phyloP scores from a whole-genome alignment of 2,113 vertebrate genomes.

The Dicentrarchus labrax region DNA sequence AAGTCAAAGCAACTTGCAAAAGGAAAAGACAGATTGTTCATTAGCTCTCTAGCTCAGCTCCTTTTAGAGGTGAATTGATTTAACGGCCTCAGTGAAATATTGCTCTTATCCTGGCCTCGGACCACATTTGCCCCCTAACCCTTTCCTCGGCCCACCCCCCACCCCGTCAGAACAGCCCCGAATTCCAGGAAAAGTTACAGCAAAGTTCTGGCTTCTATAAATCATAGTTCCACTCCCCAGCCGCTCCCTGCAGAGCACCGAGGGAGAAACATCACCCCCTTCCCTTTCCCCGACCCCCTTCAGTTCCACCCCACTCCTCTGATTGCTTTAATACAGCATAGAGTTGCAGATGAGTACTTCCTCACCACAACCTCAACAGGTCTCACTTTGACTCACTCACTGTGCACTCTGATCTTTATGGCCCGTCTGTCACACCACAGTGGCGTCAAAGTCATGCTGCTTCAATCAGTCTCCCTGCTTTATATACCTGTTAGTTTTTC shows the following conservation, averaged over 20 bases:
- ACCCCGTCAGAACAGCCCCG: slow-evolving; percentile 35
- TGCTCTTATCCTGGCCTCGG: slow-evolving; percentile 60
- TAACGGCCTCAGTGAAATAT: slow-evolving; percentile 76
- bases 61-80: slow-evolving; percentile 72
- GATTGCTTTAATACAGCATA: slow-evolving; percentile 31
- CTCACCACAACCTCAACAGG: slow-evolving; percentile 56
- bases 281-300: slow-evolving; percentile 50
- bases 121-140: slow-evolving; percentile 65
- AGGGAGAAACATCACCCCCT: slow-evolving; percentile 70
- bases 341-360: slow-evolving; percentile 66
- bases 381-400: slow-evolving; percentile 53
- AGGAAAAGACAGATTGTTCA: slow-evolving; percentile 42
- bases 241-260: slow-evolving; percentile 63
- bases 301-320: slow-evolving; percentile 48
- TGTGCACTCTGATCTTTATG: slow-evolving; percentile 74
- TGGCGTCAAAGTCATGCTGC: slow-evolving; percentile 74
- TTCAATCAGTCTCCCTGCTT: slow-evolving; percentile 63
- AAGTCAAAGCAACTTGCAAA: slow-evolving; percentile 43
- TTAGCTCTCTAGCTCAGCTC: slow-evolving; percentile 26
- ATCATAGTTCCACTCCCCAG: slow-evolving; percentile 76
- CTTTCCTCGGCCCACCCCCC: slow-evolving; percentile 25
- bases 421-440: slow-evolving; percentile 62
- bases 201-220: slow-evolving; percentile 75
- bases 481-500: slow-evolving; percentile 71
- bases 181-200: slow-evolving; percentile 82